Percentiles rank a stretch among this genome's conserved stretches.
These are phyloP conservation scores for Meganola albula DNA, from an alignment of 2,888 invertebrate genomes.

Conservation along the genomic window DNA sequence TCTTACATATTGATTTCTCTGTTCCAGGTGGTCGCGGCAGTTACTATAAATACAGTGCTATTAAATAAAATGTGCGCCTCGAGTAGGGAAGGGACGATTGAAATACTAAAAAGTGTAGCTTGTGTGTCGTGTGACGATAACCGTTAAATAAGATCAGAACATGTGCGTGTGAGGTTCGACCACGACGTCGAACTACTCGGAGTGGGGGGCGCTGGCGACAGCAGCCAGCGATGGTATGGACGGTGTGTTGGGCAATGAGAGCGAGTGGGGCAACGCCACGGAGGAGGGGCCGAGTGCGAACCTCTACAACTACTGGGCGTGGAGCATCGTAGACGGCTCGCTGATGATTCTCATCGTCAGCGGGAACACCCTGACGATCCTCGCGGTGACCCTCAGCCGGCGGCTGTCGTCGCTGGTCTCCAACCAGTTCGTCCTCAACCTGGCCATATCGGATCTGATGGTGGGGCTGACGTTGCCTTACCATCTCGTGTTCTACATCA, in stretches of 20 bases:
- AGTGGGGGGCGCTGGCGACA: slow-evolving; percentile 68
- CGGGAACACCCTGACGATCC: slow-evolving; percentile 86
- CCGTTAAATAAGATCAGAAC: slow-evolving; percentile 50
- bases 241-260: slow-evolving; percentile 62
- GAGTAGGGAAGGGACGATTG: slow-evolving; percentile 36
- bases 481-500: slow-evolving; percentile 85
- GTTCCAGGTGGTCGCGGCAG: slow-evolving; percentile 39
- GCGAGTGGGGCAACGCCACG: slow-evolving; percentile 53
- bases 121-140: slow-evolving; percentile 48
- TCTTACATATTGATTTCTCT: slow-evolving; percentile 18
- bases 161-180: slow-evolving; percentile 56
- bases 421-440: slow-evolving; percentile 86
- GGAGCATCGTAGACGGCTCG: slow-evolving; percentile 82
- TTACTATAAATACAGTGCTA: slow-evolving; percentile 14
- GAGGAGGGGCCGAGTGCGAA: slow-evolving; percentile 41
- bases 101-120: slow-evolving; percentile 36
- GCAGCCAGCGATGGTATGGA: slow-evolving; percentile 75
- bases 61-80: slow-evolving; percentile 44
- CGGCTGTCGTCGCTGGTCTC: slow-evolving; percentile 83
- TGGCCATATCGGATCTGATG: slow-evolving; percentile 87
- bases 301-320: slow-evolving; percentile 74
- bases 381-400: slow-evolving; percentile 83
- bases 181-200: slow-evolving; percentile 66
- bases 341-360: slow-evolving; percentile 82
- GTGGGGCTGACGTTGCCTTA: slow-evolving; percentile 88